Evolutionary conservation across 2,797 vertebrate species (phyloP).

Genomic region (Characodon lateralis): DNA sequence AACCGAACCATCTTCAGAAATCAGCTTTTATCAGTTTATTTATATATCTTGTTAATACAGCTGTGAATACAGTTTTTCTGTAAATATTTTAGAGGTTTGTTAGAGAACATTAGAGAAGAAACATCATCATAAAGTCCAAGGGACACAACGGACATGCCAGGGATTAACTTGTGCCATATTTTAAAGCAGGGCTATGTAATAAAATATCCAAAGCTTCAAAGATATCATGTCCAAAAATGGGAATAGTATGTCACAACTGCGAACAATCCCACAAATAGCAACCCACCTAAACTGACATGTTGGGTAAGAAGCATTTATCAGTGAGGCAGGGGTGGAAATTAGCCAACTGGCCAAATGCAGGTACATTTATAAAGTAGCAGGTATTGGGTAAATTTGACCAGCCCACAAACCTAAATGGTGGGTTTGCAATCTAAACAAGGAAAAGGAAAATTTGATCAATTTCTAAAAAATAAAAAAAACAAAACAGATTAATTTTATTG

Average conservation of each 20-base stretch:
- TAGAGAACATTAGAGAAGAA: too few relatives aligned
- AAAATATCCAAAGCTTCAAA: background rate
- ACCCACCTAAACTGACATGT: background rate
- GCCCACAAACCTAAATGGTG: background rate
- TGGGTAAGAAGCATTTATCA: background rate
- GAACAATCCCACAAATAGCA: background rate
- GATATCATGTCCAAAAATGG: background rate
- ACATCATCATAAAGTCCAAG: background rate
- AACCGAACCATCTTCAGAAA: background rate
- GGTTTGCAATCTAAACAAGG: background rate
- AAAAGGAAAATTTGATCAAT: background rate
- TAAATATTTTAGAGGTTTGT: background rate
- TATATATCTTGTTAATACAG: background rate
- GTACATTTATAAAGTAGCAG: background rate
- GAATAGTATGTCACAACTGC: background rate
- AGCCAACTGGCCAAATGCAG: background rate
- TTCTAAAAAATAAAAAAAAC: background rate
- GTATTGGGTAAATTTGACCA: background rate
- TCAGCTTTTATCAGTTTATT: background rate
- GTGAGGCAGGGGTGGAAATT: background rate
- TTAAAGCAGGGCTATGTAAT: background rate
- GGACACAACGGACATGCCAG: background rate
- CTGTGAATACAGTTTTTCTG: background rate
- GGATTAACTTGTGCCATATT: background rate
- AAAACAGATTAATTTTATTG: background rate